These are phyloP conservation scores for Pangasius sanitwongsei DNA, from an alignment of 2,797 vertebrate species.

Conservation along the genomic window DNA sequence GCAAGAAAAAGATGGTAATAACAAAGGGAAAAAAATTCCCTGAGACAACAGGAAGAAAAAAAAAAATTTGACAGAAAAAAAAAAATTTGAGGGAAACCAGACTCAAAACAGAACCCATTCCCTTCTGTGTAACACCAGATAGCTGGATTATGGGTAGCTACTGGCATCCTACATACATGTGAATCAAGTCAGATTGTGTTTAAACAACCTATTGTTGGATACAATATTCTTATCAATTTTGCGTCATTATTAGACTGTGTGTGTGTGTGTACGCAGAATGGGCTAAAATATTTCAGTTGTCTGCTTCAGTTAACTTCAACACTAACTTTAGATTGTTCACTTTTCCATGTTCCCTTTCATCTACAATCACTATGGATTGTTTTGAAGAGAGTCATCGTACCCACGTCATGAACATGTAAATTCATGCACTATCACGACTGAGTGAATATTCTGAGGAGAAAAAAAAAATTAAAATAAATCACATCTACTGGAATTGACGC, in stretches of 20 bases:
- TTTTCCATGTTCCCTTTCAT: not conserved
- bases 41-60: not conserved
- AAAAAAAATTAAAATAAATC: not conserved
- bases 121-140: not conserved
- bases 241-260: not conserved
- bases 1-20: not conserved
- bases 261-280: no score
- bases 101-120: not conserved
- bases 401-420: not conserved
- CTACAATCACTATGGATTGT: not conserved
- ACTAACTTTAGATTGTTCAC: not conserved
- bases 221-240: not conserved
- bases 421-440: not conserved
- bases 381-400: not conserved
- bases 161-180: not conserved
- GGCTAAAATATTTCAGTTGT: not conserved
- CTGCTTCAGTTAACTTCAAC: not conserved
- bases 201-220: no score
- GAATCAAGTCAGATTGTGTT: not conserved
- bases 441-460: not conserved
- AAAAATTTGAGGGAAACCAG: not conserved
- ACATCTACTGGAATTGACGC: constrained; percentile 4
- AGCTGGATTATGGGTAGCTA: not conserved
- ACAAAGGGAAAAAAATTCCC: not conserved
- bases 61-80: not conserved